Percentiles rank a stretch among this genome's conserved stretches.
Conservation (phyloP, 2,113 vertebrate genomes). For the Bubo blakistoni region DNA sequence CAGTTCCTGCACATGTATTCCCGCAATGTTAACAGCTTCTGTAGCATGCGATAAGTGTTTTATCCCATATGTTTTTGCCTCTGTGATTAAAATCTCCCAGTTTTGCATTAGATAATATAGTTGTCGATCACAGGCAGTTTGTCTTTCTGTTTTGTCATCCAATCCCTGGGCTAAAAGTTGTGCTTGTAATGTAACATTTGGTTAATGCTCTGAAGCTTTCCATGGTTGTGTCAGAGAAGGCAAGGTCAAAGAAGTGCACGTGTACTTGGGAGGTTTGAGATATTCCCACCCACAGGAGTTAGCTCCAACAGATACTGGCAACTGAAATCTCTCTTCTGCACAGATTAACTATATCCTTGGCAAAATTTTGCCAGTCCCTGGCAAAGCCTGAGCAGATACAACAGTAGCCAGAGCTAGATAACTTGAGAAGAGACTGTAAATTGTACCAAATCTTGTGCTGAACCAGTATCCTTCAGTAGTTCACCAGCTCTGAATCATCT, state of each 20-base stretch:
- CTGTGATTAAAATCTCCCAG: background rate
- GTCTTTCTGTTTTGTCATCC: background rate
- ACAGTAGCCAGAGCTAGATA: background rate
- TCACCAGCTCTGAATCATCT: background rate
- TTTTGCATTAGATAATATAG: background rate
- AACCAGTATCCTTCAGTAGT: background rate
- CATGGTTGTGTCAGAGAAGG: rapidly evolving
- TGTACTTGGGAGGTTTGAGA: background rate
- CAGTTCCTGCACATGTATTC: background rate
- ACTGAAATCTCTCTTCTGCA: background rate
- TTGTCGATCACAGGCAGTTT: background rate
- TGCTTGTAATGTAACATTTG: background rate
- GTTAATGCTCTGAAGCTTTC: background rate
- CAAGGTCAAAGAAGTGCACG: background rate
- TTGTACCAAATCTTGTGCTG: background rate
- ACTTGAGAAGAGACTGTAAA: background rate
- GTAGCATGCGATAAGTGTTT: background rate
- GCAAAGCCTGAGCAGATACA: background rate
- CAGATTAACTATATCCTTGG: background rate
- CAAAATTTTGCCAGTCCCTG: background rate
- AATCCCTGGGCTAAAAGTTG: background rate
- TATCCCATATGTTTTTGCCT: background rate
- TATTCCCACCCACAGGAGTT: background rate
- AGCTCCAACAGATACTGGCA: background rate
- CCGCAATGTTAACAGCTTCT: background rate